Base-by-base conservation (phyloP, 2,113 vertebrate genomes). In the Lepisosteus oculatus region DNA sequence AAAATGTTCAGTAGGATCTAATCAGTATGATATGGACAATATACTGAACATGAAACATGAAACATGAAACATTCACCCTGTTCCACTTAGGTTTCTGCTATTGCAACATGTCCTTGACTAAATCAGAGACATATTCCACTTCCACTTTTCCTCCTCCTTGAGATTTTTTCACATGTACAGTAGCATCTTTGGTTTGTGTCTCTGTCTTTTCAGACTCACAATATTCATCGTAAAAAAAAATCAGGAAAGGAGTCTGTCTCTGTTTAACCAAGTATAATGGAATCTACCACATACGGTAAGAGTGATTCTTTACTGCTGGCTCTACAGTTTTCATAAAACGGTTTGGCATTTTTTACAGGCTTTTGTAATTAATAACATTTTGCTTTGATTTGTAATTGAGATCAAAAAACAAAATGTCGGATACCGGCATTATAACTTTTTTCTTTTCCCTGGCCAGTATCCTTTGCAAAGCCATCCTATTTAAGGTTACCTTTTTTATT, bases 301-400 rank as follows among this genome's bases (percentile, higher is more conserved):
- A 90, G 84, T 3, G 82, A 90, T 91, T 91, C 85, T 72, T 77
- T 70, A 86, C 89, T 87, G 85, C 74, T 80, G 83, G 81, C 89
- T 90, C 86, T 67, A 63, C 45, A 72, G 54, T 64, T 45, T 6
- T 64, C 2, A 0, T 69, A 9, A 13, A 42, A 63, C 43, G 41
- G 44, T 8, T n/a, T 56, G 65, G 29, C 56, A 29, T 67, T 65
- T 55, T 67, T 55, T 42, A n/a, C 2, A 12, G 42, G 51, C 1
- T 1, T 17, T 11, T 6, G 3, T 8, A 67, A 64, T 67, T 4
- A 47, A 51, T 61, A 61, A 61, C 47, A 41, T 14, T 42, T 44
- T 64, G 14, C 15, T 55, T 55, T 29, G 8, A 47, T 68, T 68
- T 44, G n/a, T 55, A 68, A 43, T 29, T 29, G 44, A 11, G 65